Evolutionary conservation across 2,797 vertebrate genomes (phyloP), one percentile per base, ranked within the genome.

Genomic region (Threskiornis aethiopicus): DNA sequence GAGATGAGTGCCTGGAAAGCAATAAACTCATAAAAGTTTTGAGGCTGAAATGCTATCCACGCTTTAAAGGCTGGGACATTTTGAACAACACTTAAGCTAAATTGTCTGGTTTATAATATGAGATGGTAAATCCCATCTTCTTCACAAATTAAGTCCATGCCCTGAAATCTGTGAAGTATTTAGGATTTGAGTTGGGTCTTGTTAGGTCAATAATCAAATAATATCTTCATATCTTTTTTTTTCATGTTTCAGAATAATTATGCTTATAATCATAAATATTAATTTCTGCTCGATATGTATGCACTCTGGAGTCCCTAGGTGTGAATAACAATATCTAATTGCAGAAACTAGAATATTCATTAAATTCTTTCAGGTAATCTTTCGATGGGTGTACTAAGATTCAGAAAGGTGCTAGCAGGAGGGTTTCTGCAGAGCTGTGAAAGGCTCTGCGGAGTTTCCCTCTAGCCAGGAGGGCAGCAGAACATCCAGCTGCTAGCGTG

Each of bases 321-420:
- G 89, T 97, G 97, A 97, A 97, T 98, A 97, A 81, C 87, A 98
- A 91, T 93, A 92, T 96, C 93, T 97, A 97, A 92, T 95, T 97
- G 90, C 65, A 89, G 37, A 78, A 97, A 85, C 46, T 54, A 77
- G 89, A 95, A 93, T 96, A 97, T 96, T 97, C 94, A 95, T 98
- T 96, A 97, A 76, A 82, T 94, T 89, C 61, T 94, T 95, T 90
- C 69, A 86, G 91, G 70, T 91, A 86, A 78, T 95, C 81, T 97
- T 93, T 90, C 96, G 91, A 93, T 92, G 95, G 52, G 31, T 75
- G 54, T 66, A 67, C 89, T 94, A 96, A 66, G 62, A 97, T 94
- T 97, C 94, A 95, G 54, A 54, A 84, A 42, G 44, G 65, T 87
- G 88, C 93, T 72, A 94, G 95, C 94, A 96, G 94, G 90, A 90